Evolutionary conservation across 2,113 vertebrate species (phyloP), one percentile per base, ranked within the genome.

Genomic region (Coptodon rendalli): DNA sequence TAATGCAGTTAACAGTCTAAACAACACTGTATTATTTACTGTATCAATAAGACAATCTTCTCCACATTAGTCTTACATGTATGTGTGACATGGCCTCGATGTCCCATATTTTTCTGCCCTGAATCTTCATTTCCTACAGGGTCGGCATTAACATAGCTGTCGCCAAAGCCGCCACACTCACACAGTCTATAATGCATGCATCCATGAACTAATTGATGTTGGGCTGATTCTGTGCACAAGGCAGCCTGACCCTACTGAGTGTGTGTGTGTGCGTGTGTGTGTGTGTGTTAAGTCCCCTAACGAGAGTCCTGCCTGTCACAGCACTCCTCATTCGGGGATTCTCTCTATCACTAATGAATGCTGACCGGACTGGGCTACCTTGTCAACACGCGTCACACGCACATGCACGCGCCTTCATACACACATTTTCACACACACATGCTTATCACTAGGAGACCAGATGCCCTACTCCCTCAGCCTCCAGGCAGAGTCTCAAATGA

Each of bases 281-380:
- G 31, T 66, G 57, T 52, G 52, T 85, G 76, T 66, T 6, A 17
- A 79, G 86, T 91, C 87, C 63, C 91, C 59, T 94, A 93, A 94
- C 84, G 34, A 95, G 91, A 92, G 79, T 85, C 83, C 84, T 94
- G 90, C 88, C 92, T 93, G 94, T 95, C 92, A 93, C 83, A 82
- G 87, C 87, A 91, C 86, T 90, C 82, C 91, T 92, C 93, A 93
- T 93, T 90, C 80, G n/a, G 85, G 92, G 90, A 91, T 94, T 95
- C 94, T 95, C 89, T 91, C 82, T 86, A 87, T 92, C 81, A 80
- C 94, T 95, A 96, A 95, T 95, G 94, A 95, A 89, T 86, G 90
- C 83, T 94, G 95, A 96, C 93, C 87, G 71, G 87, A 90, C 87
- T 92, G 85, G 90, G 91, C 92, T 94, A 93, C 84, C 86, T 93